Base-by-base conservation (phyloP, 2,113 vertebrate genomes). In the Dermatemys mawii region DNA sequence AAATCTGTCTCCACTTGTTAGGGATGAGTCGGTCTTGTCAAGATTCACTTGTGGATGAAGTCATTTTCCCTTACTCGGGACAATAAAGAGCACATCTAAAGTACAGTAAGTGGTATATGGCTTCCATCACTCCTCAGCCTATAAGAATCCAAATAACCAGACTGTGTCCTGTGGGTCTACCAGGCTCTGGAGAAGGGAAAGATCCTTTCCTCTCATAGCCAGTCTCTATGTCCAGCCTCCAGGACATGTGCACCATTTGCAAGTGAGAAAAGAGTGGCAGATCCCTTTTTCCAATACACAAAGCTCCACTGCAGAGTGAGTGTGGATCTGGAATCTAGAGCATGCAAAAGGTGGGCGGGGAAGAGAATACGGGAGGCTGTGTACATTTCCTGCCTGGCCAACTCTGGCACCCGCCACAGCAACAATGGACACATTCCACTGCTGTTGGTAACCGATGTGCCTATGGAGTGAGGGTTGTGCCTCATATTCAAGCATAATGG, bases 61-160 rank as follows among this genome's bases (percentile, higher is more conserved):
- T 96, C 94, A 96, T 97, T 97, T 93, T 93, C 97, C 94, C 94
- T 96, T 96, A 92, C 87, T 97, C 96, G 94, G 92, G 96, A 95
- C 96, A 97, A 97, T 95, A 96, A 96, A 96, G 96, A 95, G 95
- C 94, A 97, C 91, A 96, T 92, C 73, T 85, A 80, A 94, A 94
- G 88, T 81, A 93, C 88, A 95, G 91, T 81, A 94, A 95, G 93
- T 93, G 93, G 90, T 95, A 93, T 83, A 95, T 87, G 93, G 94
- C 93, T 93, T 84, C 49, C 81, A 86, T 93, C 87, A 88, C 86
- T 93, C 91, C 86, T 91, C 93, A 93, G 70, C 90, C 83, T 0
- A 1, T 94, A n/a, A n/a, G n/a, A 44, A 8, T 27, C 24, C 24
- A 76, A 76, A 46, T 76, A 46, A 46, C 24, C 26, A 46, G 73